Conservation (phyloP, 2,113 vertebrate genomes). For the Solenodon paradoxus region DNA sequence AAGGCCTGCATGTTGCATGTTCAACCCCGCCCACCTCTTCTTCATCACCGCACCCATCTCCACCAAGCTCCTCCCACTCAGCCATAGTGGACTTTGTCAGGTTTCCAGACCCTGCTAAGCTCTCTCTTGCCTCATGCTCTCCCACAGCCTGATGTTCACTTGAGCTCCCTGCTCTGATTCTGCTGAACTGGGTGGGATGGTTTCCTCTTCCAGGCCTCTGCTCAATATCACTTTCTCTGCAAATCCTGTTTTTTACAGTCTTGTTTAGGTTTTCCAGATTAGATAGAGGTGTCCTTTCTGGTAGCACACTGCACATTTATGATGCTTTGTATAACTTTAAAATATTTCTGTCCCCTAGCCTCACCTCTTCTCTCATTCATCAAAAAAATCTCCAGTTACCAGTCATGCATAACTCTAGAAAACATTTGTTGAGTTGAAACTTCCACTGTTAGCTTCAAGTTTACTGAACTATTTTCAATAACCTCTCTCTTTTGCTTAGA, state of each 20-base stretch:
- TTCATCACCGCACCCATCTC: rapidly evolving
- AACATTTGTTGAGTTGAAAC: background rate
- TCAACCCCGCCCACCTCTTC: too few relatives aligned
- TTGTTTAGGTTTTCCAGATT: background rate
- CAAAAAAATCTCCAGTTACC: background rate
- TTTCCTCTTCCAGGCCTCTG: background rate
- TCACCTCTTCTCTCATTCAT: background rate
- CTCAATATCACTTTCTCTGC: background rate
- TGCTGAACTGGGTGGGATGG: background rate
- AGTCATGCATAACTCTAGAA: background rate
- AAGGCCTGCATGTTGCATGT: rapidly evolving
- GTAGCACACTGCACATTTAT: background rate
- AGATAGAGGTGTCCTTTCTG: background rate
- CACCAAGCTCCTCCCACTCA: background rate
- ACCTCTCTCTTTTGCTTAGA: background rate
- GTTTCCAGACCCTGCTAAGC: background rate
- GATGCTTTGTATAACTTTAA: background rate
- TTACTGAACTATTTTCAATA: background rate
- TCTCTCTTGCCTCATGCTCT: background rate
- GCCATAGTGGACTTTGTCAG: background rate
- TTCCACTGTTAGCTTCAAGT: background rate
- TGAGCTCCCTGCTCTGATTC: background rate
- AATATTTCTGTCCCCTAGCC: background rate
- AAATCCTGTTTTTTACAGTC: background rate
- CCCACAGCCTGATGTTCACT: background rate